Evolutionary conservation across 2,888 invertebrate species (phyloP), one percentile per base, ranked within the genome.

Genomic region (Epirrhoe tristata): DNA sequence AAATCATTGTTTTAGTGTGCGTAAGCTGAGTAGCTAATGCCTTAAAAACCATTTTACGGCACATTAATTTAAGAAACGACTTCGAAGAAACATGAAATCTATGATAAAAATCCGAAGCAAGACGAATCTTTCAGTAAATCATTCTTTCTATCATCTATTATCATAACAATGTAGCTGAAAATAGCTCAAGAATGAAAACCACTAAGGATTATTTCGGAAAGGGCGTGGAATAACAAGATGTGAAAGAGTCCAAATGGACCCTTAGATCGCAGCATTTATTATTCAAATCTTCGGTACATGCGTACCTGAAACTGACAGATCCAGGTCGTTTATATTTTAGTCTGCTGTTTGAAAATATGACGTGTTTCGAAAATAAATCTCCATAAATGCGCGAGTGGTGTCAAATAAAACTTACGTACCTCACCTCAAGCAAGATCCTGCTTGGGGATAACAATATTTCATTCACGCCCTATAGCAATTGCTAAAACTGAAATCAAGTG

Each of bases 201-300:
- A 36, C 52, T 59, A 63, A 58, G 57, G 57, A 58, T 72, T 52
- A 65, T 60, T 63, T 52, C 43, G 51, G 62, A n/a, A 56, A 56
- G 46, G 48, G 48, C 14, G 48, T 48, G 34, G 53, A 59, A 66
- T 53, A 46, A 57, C 54, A 48, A 34, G 51, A 59, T 64, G 62
- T 48, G 53, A 61, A 62, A 61, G 52, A 32, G 53, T 64, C 61
- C 62, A 70, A 62, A 73, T 64, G 63, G 67, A 63, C 61, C 39
- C 39, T 43, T 43, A 43, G 71, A 70, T 68, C 55, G 69, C 55
- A 53, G 66, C 64, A 72, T 73, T 73, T 74, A 72, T 74, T 73
- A 78, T 77, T 77, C 73, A 77, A 77, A 74, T 76, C 74, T 69
- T 66, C 67, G 67, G 71, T 62, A 54, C 65, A 71, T 51, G 55